Evolutionary conservation across 2,113 vertebrate genomes (phyloP), one percentile per base, ranked within the genome.

Genomic region (Rafetus swinhoei): DNA sequence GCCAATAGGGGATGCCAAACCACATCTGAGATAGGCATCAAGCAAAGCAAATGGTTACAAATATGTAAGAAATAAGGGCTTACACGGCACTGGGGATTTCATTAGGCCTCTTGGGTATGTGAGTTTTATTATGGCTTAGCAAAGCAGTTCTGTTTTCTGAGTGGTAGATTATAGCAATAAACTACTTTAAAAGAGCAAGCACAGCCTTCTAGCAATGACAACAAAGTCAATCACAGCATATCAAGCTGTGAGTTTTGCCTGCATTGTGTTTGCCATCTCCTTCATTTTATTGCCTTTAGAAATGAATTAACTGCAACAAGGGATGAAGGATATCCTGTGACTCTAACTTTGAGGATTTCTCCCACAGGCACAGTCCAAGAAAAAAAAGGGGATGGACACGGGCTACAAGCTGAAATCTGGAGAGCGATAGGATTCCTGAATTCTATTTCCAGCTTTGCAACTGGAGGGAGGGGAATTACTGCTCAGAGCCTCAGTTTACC

Each of bases 131-230:
- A 91, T 53, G 27, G 16, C 87, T 88, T 69, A 85, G 84, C 62
- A 39, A 88, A 90, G 81, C 53, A 60, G 92, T 79, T 90, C 82
- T 27, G 77, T 89, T 86, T 85, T 92, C 83, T 90, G 90, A 93
- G 56, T 3, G 92, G 81, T 0, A 82, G 90, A 94, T 74, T 89
- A 82, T 18, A 90, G 81, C 39, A 92, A 85, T 94, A 88, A 95
- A 95, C 81, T 88, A 79, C 39, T 55, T 60, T 91, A 54, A 45
- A 39, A 74, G 50, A 74, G 69, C 85, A 88, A 2, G 27, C 0
- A 1, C 77, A 88, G 89, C 53, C 82, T 53, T 74, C 77, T 11
- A 76, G 45, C 45, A 45, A 89, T 84, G 79, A 79, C 81, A 89
- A 57, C 86, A 90, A 95, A 92, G 60, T 60, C 69, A 84, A 32